Base-by-base conservation (phyloP, 64 coral and sea anemone species). In the Actinia tenebrosa region DNA sequence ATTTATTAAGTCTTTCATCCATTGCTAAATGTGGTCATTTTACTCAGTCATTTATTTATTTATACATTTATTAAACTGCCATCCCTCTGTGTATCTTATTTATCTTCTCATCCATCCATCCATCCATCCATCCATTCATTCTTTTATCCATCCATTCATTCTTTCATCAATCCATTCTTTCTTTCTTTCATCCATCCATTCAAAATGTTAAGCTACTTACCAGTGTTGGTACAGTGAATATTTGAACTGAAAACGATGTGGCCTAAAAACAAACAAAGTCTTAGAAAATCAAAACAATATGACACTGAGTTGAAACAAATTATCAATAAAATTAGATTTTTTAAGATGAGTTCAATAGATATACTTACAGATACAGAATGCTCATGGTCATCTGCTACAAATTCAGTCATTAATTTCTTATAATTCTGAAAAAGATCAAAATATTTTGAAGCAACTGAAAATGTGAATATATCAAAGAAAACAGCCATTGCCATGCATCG, bases 361-460 rank as follows among this genome's bases (percentile, higher is more conserved):
- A 44, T 44, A 43, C 94, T 90, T 78, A 96, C 94, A 56, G 94
- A 96, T 19, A 96, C 78, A 71, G 27, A 84, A 84, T 96, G 94
- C 46, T 96, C 94, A 43, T 96, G 94, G 91, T 96, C 94, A 93
- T 96, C 94, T 15, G 81, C 88, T 79, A 96, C 89, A 58, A 96
- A 96, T 59, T 90, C 94, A 60, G 93, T 91, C 53, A 92, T 78
- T 46, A 96, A 87, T 58, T 96, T 90, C 54, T 82, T 61, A 84
- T 96, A 96, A 79, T 96, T 89, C 94, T 96, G 56, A 16, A 5
- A 26, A 44, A 80, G 22, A 66, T 50, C 47, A 58, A 16, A 58
- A 10, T 58, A 58, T 58, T 58, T 58, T 16, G 15, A 58, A 58
- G 10, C 15, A 2, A 58, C 15, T 58, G 13, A 58, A 58, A 58